These are phyloP conservation scores for Panzeria rudis DNA, from an alignment of 2,888 invertebrate genomes.

Conservation along the genomic window DNA sequence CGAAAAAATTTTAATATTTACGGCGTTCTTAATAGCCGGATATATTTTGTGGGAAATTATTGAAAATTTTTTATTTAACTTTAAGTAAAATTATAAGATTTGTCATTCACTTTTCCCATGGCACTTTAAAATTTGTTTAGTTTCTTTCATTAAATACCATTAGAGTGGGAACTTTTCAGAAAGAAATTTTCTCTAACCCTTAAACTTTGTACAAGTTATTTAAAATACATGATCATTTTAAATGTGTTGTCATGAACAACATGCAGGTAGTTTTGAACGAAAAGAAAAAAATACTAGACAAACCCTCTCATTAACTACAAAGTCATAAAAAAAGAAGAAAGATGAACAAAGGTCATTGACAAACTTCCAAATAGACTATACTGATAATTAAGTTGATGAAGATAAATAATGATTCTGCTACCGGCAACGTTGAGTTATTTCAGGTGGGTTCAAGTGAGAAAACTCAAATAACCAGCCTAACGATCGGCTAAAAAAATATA, in stretches of 20 bases:
- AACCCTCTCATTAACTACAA: background rate
- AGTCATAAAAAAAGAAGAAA: background rate
- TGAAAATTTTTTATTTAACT: background rate
- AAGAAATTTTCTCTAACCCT: constrained; percentile 4
- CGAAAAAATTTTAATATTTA: background rate
- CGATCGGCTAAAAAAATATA: background rate
- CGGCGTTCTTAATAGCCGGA: background rate
- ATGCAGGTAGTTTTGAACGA: constrained; percentile 30
- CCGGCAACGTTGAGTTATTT: constrained; percentile 29
- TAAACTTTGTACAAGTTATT: constrained; percentile 1
- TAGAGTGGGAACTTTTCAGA: background rate
- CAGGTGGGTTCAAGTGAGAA: constrained; percentile 23
- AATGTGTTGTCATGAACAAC: constrained; percentile 4
- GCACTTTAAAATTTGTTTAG: background rate
- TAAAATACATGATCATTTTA: background rate
- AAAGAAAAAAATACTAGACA: background rate
- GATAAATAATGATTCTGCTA: constrained; percentile 31
- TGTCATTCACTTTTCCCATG: background rate
- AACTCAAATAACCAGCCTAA: constrained; percentile 9
- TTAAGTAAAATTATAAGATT: background rate
- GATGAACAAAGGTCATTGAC: constrained; percentile 23
- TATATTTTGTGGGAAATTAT: background rate
- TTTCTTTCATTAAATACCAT: background rate
- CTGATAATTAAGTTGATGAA: background rate
- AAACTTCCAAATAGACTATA: background rate